Evolutionary conservation across 2,113 vertebrate species (phyloP).

Genomic region (Merops nubicus): DNA sequence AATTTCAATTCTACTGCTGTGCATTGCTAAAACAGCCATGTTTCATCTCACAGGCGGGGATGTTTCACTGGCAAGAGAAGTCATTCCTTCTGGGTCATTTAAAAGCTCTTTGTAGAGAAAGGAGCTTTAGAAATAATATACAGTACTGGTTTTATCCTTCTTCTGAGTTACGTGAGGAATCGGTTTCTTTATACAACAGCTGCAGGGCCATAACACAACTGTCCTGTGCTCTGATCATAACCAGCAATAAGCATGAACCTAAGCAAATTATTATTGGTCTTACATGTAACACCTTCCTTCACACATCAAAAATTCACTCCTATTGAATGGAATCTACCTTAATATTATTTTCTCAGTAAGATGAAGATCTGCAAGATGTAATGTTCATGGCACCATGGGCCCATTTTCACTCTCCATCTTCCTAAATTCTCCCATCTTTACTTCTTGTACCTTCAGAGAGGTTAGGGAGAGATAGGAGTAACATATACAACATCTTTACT

Average conservation of each 20-base stretch:
- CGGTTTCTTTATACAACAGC: neutral
- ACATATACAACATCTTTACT: neutral
- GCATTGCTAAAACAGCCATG: neutral
- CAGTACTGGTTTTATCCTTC: neutral
- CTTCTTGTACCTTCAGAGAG: neutral
- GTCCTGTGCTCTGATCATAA: neutral
- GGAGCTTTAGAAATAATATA: neutral
- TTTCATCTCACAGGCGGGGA: neutral
- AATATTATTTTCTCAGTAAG: neutral
- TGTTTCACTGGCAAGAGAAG: neutral
- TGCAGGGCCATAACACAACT: neutral
- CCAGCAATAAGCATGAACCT: neutral
- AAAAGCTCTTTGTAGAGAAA: neutral
- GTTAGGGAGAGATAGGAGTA: neutral
- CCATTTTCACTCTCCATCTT: neutral
- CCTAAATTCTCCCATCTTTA: neutral
- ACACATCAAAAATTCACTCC: neutral
- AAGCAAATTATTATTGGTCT: neutral
- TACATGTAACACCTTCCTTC: neutral
- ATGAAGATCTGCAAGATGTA: neutral
- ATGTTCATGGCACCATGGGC: neutral
- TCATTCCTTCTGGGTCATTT: neutral
- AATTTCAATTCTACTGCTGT: neutral
- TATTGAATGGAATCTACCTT: neutral
- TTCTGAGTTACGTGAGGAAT: neutral